Base-by-base conservation (phyloP, 2,888 invertebrate genomes). In the Ennomos fuscantarius region DNA sequence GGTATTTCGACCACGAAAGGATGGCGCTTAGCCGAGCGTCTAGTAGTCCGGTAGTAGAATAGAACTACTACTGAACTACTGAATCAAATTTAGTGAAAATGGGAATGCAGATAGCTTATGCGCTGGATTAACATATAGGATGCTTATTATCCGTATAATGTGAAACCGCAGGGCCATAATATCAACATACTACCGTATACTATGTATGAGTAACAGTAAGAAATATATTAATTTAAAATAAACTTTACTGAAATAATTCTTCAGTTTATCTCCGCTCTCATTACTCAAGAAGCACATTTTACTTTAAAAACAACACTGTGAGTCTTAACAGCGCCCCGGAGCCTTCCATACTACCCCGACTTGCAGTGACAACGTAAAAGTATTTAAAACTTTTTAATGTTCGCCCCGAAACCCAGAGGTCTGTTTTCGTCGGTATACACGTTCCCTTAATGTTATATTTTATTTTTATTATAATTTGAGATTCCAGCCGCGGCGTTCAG, bases 301-400 rank as follows among this genome's bases (percentile, higher is more conserved):
- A 64, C 59, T 65, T 74, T 72, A 71, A 69, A 70, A 72, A 69
- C 68, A 74, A 66, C 68, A 65, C 55, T 55, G 55, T 66, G 33
- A 73, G 70, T 66, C 66, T 53, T 65, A 72, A 73, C 74, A 74
- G 69, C 68, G 53, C 81, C 65, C 76, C 55, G 66, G 76, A 68
- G 78, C 62, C 36, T 46, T 34, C 70, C 34, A 68, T 69, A 79
- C 67, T 71, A 81, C 78, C 60, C 69, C 70, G 72, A 81, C 81
- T 84, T 82, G 84, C 75, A 66, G 65, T 74, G 75, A 81, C 76
- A 75, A 79, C 78, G 78, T 73, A 73, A 79, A 82, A 81, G 74
- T 77, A 72, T 74, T 74, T 65, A 74, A 69, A 78, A 76, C 74
- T 82, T 84, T 76, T 78, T 78, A 82, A 84, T 78, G 82, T 77